phyloP scores from a whole-genome alignment of 2,888 invertebrate species.

The Morpho achilles region DNA sequence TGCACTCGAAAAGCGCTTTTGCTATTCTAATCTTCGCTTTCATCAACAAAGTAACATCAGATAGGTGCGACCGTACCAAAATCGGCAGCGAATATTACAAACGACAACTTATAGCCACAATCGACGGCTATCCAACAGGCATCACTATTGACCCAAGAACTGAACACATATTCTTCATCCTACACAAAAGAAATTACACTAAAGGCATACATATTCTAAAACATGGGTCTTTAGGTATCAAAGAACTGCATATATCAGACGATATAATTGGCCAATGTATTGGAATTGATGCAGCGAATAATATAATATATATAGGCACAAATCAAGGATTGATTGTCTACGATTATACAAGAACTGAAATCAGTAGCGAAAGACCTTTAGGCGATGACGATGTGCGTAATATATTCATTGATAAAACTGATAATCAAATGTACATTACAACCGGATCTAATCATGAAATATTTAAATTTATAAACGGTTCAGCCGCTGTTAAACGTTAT shows the following conservation, averaged over 20 bases:
- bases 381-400: conserved; percentile 66
- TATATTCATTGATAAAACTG: conserved; percentile 63
- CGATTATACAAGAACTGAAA: conserved; percentile 55
- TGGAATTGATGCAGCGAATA: conserved; percentile 47
- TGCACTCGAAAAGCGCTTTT: conserved; percentile 34
- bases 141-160: conserved; percentile 59
- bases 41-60: conserved; percentile 29
- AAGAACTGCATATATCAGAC: conserved; percentile 56
- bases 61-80: conserved; percentile 63
- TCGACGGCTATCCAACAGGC: conserved; percentile 66
- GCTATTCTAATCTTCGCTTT: conserved; percentile 33
- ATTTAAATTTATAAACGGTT: conserved; percentile 59
- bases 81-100: conserved; percentile 64
- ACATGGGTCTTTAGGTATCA: conserved; percentile 62
- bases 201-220: conserved; percentile 63
- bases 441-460: conserved; percentile 62
- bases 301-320: conserved; percentile 61
- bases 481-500: conserved; percentile 61
- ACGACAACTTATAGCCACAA: conserved; percentile 58
- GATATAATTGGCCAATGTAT: conserved; percentile 64
- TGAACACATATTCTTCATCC: conserved; percentile 63
- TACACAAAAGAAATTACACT: conserved; percentile 66
- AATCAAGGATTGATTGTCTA: conserved; percentile 64
- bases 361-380: conserved; percentile 61
- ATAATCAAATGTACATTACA: conserved; percentile 64